Evolutionary conservation across 2,113 vertebrate species (phyloP).

Genomic region (Brachirus orientalis): DNA sequence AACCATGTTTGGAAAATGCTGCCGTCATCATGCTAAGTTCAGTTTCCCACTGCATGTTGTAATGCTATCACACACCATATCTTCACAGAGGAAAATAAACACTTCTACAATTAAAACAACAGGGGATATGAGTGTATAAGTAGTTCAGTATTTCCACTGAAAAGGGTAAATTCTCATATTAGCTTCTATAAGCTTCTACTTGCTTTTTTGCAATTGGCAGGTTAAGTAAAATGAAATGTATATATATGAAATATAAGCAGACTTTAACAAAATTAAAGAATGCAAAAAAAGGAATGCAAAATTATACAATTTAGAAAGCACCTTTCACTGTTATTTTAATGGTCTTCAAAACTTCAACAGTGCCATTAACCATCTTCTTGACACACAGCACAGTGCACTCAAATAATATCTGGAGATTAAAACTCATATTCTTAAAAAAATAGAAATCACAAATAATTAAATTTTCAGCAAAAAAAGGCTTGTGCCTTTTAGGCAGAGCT

Average conservation of each 20-base stretch:
- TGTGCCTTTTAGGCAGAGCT: conserved; percentile 31
- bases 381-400: no score
- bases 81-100: background rate
- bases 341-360: no score
- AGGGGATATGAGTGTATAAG: background rate
- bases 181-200: no score
- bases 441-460: conserved; percentile 12
- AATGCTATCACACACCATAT: conserved; percentile 18
- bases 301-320: no score
- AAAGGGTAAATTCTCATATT: background rate
- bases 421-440: no score
- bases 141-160: background rate
- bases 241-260: conserved; percentile 3
- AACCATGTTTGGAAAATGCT: conserved; percentile 70
- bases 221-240: background rate
- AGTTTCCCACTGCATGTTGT: conserved; percentile 39
- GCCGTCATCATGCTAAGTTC: conserved; percentile 62
- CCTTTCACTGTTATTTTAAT: no score
- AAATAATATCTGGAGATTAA: no score
- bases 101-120: background rate
- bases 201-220: background rate
- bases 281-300: no score
- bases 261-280: no score
- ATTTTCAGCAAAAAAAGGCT: conserved; percentile 17
- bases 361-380: no score